Base-by-base conservation (phyloP, 30 jellyfish, hydroid and myxozoan genomes). In the Cassiopea xamachana region DNA sequence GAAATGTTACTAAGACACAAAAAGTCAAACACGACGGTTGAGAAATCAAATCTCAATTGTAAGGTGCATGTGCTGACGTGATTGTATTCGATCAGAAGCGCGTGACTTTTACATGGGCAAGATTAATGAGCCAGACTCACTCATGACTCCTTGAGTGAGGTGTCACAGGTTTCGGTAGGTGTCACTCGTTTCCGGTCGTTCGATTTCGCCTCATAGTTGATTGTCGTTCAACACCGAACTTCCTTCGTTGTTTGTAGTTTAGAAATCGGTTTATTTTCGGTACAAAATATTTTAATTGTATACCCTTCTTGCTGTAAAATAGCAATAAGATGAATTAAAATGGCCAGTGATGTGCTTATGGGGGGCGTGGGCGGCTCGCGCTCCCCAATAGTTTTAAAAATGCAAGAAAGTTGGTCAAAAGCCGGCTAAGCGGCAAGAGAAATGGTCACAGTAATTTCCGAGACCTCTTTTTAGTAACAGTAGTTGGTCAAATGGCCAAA, bases 1-100 rank as follows among this genome's bases (percentile, higher is more conserved):
- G 39, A 71, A 60, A 81, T 81, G 89, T n/a, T 19, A 68, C 50
- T 60, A 72, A 72, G 91, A 64, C 83, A 19, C 73, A 82, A 82
- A 67, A 82, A 50, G 59, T 82, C 49, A 43, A 68, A 51, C 68
- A 83, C 75, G 91, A 62, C 84, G 80, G 80, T 18, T 71, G 80
- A 43, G 51, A 71, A 19, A 71, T 39, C 3, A 69, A 39, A 8
- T 51, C 75, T 44, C 67, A 16, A 59, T 81, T 67, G 79, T n/a
- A 18, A 45, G 39, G 43, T 50, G 68, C 49, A 46, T 60, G 60
- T 55, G 86, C 60, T 71, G 81, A 60, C 79, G 92, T 84, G 86
- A 84, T 17, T 17, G 92, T 10, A 15, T 70, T 67, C 86, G 67
- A 73, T n/a, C 15, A 48, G 74, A 69, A 47, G 92, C 74, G 43